Evolutionary conservation across 2,113 vertebrate species (phyloP).

Genomic region (Eleginops maclovinus): DNA sequence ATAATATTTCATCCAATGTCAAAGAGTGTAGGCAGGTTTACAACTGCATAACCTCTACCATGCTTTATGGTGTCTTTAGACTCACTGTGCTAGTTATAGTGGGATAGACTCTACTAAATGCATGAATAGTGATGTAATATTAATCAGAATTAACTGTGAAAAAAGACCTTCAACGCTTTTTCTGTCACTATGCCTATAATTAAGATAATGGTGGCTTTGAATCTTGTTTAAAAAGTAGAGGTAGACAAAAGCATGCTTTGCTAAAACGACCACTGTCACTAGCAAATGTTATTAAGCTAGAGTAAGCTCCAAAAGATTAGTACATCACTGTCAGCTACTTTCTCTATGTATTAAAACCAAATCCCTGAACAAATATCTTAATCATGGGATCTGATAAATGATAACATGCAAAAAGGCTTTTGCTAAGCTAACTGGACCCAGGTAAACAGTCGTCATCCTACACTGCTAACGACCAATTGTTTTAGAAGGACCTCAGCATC

Average conservation of each 20-base stretch:
- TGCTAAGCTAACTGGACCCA: too few species aligned
- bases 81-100: background rate
- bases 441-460: too few species aligned
- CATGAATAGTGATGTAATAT: background rate
- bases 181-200: background rate
- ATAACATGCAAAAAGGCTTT: too few species aligned
- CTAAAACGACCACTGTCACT: background rate
- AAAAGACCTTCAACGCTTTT: background rate
- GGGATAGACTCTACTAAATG: background rate
- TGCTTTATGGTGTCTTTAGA: background rate
- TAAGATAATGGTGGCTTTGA: too few species aligned
- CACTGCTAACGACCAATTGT: too few species aligned
- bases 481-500: too few species aligned
- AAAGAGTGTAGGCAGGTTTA: conserved; percentile 16
- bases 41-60: background rate
- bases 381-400: too few species aligned
- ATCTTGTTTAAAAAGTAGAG: too few species aligned
- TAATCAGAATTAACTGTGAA: background rate
- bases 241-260: background rate
- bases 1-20: conserved; percentile 53
- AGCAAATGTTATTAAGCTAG: background rate
- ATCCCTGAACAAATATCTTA: too few species aligned
- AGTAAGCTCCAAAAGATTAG: background rate
- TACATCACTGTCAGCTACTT: too few species aligned
- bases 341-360: too few species aligned